Evolutionary conservation across 2,797 vertebrate genomes (phyloP).

Genomic region (Fistularia commersonii): DNA sequence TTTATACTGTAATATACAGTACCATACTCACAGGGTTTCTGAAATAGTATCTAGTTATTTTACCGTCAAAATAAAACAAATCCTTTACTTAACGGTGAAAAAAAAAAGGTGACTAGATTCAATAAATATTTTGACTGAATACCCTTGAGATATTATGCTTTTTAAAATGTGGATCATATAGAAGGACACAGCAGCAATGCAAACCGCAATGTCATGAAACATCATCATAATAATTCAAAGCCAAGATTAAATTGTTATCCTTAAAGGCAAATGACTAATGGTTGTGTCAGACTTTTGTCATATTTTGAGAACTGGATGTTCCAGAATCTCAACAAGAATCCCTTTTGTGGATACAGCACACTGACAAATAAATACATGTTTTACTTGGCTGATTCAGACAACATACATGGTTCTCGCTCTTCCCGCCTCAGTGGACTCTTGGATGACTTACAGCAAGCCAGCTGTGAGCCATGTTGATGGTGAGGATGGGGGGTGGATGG

Average conservation of each 20-base stretch:
- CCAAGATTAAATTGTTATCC: conserved; percentile 20
- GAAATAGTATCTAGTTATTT: too few species aligned
- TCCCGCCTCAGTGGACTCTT: background rate
- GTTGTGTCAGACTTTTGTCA: conserved; percentile 4
- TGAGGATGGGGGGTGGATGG: background rate
- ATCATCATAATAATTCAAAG: conserved; percentile 3
- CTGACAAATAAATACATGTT: background rate
- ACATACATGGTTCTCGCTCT: background rate
- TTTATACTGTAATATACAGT: too few species aligned
- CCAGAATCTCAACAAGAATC: background rate
- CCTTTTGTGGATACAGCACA: background rate
- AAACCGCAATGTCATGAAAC: conserved; percentile 5
- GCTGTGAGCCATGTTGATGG: conserved; percentile 16
- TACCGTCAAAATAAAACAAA: too few species aligned
- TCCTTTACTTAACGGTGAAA: too few species aligned
- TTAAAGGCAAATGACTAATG: conserved; percentile 16
- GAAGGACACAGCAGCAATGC: background rate
- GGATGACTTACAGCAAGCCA: conserved; percentile 20
- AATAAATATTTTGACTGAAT: too few species aligned
- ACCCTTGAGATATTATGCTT: too few species aligned
- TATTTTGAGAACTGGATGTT: conserved; percentile 1
- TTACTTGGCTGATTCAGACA: background rate
- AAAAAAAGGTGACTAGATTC: too few species aligned
- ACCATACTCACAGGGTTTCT: too few species aligned
- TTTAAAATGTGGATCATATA: too few species aligned